These are phyloP conservation scores for Penaeus chinensis DNA, from an alignment of 1,140 invertebrate genomes.

Conservation along the genomic window DNA sequence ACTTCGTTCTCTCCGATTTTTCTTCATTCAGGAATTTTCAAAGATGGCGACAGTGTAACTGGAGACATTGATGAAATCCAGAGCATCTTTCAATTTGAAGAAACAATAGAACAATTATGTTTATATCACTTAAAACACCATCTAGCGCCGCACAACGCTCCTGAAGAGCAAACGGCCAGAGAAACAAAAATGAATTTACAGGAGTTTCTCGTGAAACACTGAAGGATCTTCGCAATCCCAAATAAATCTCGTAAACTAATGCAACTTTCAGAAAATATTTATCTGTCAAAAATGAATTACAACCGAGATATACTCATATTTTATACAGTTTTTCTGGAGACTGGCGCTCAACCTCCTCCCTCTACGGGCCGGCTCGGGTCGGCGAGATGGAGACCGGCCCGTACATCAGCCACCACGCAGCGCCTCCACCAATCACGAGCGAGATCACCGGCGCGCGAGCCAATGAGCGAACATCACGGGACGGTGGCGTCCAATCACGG, in stretches of 20 bases:
- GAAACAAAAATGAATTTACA: too few relatives aligned
- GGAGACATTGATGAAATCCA: too few relatives aligned
- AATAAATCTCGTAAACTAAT: slow-evolving; percentile 12
- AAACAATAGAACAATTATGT: too few relatives aligned
- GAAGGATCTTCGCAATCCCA: background rate
- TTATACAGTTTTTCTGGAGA: background rate
- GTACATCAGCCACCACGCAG: slow-evolving; percentile 32
- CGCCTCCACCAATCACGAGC: slow-evolving; percentile 36
- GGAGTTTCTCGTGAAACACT: background rate
- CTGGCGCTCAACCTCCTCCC: background rate
- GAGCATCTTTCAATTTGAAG: too few relatives aligned
- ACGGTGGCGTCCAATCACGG: slow-evolving; percentile 27
- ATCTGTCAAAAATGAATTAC: slow-evolving; percentile 18
- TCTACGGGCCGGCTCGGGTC: background rate
- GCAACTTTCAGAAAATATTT: background rate
- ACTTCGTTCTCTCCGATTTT: too few relatives aligned
- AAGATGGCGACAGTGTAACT: too few relatives aligned
- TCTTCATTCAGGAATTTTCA: too few relatives aligned
- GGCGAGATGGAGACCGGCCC: background rate
- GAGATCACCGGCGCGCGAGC: slow-evolving; percentile 27
- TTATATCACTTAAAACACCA: too few relatives aligned
- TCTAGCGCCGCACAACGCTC: too few relatives aligned
- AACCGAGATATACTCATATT: slow-evolving; percentile 4
- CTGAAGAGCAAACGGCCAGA: too few relatives aligned
- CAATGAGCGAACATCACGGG: slow-evolving; percentile 37